These are phyloP conservation scores for Drosophila carrolli DNA, from an alignment of 1,140 invertebrate species.

Conservation along the genomic window DNA sequence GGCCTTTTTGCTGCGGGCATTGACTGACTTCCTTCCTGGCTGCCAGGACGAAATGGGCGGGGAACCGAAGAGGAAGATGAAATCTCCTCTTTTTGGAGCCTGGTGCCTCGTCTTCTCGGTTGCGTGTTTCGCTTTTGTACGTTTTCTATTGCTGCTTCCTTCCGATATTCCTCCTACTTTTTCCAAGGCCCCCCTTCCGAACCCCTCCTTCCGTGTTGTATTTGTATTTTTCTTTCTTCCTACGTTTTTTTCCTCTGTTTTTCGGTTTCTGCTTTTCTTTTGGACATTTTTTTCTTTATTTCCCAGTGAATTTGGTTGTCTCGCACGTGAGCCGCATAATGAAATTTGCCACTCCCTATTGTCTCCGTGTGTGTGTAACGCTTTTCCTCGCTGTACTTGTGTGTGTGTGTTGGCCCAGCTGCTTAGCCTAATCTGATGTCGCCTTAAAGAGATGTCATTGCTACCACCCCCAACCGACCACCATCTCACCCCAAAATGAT, in stretches of 20 bases:
- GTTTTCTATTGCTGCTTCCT: conserved; percentile 75
- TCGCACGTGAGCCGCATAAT: conserved; percentile 83
- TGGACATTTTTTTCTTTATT: conserved; percentile 68
- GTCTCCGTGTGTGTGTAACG: conserved; percentile 32
- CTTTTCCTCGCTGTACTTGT: conserved; percentile 20
- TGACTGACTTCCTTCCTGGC: conserved; percentile 75
- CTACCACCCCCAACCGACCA: conserved; percentile 3
- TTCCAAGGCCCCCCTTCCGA: conserved; percentile 7
- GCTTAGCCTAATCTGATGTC: conserved; percentile 81
- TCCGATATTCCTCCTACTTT: conserved; percentile 63
- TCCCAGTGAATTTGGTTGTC: conserved; percentile 83
- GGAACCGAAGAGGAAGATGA: conserved; percentile 27
- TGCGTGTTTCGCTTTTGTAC: conserved; percentile 71
- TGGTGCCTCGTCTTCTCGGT: conserved; percentile 36
- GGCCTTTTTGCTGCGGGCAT: conserved; percentile 73
- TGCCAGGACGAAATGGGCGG: conserved; percentile 26
- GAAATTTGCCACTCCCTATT: conserved; percentile 75
- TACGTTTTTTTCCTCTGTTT: conserved; percentile 27
- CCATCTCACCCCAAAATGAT: conserved; percentile 14
- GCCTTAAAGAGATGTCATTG: conserved; percentile 74
- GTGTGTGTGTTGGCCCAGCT: conserved; percentile 65
- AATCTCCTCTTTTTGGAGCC: conserved; percentile 42
- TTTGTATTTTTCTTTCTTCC: conserved; percentile 47
- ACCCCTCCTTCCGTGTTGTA: conserved; percentile 30
- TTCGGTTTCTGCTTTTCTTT: conserved; percentile 47